Conservation (phyloP, 2,113 vertebrate genomes). For the Prunella himalayana region DNA sequence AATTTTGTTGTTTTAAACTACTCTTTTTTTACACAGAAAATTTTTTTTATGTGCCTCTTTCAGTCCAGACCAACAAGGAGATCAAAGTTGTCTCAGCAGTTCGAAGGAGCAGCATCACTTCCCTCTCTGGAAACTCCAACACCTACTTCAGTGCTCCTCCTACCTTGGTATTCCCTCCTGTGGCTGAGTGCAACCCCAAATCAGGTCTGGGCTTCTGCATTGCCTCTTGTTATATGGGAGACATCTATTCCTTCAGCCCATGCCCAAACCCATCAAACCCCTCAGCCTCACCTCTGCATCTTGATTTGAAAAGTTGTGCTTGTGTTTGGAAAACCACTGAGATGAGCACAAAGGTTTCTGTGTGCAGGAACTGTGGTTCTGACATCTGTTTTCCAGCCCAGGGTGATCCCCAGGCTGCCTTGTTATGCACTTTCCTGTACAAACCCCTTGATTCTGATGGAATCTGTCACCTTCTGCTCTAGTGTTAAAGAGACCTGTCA, state of each 20-base stretch:
- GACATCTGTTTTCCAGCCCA: not conserved
- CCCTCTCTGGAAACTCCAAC: conserved; percentile 64
- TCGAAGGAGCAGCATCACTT: conserved; percentile 71
- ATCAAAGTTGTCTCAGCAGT: conserved; percentile 63
- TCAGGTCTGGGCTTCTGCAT: conserved; percentile 74
- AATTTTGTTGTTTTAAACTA: not conserved
- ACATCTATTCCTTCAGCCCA: not conserved
- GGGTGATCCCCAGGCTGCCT: not conserved
- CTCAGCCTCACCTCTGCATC: not conserved
- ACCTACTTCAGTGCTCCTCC: conserved; percentile 58
- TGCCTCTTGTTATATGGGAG: not conserved
- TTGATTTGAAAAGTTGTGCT: not conserved
- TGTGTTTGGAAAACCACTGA: not conserved
- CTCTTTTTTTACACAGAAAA: not conserved
- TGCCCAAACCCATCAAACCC: not conserved
- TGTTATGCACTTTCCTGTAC: not conserved
- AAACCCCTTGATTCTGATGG: conserved; percentile 13
- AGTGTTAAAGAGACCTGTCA: conserved; percentile 79
- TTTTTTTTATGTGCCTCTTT: not conserved
- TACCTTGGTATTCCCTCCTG: conserved; percentile 40
- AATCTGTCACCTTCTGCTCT: conserved; percentile 29
- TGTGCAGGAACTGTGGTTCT: not conserved
- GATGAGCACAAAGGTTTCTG: not conserved
- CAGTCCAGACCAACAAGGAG: conserved; percentile 74
- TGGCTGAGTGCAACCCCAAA: conserved; percentile 78